Base-by-base conservation (phyloP, 2,888 invertebrate species). In the Glyphotaelius pellucidus region DNA sequence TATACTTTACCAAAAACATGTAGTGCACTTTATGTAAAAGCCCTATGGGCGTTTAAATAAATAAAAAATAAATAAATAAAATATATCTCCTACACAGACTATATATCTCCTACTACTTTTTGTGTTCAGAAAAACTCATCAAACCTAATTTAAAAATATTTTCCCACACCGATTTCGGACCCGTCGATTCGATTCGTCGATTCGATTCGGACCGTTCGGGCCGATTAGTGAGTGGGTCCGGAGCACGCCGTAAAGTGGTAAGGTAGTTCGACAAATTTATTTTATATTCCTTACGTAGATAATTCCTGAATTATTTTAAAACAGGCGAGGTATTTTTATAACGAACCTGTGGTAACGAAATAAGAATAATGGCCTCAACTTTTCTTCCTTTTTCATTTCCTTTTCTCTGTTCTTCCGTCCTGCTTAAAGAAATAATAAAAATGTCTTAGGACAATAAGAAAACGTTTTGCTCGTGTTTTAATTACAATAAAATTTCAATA, bases 401-500 rank as follows among this genome's bases (percentile, higher is more conserved):
- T 19, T 83, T 31, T 35, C 35, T 83, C 25, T 35, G 25, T 31
- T 35, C 35, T 35, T 83, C 83, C 30, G 7, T 25, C 35, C 31
- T 67, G 35, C 12, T 19, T 19, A 83, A 35, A 14, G n/a, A 35
- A 83, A 83, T 25, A 35, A 83, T 32, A 83, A 25, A 32, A 83
- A 83, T 32, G 9, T n/a, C 35, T 83, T 38, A 2, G 35, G 83
- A 83, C 83, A 83, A 83, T 67, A 83, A 19, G 83, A 83, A 83
- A 83, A 35, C 38, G 32, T 38, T 7, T 38, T 35, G 25, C 83
- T 38, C 25, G 42, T 86, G 47, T 42, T 86, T 86, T 86, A 86
- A 86, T 86, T 86, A 86, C 86, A 86, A 86, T 86, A 86, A 86
- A 38, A 86, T 86, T 86, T 86, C 86, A 86, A 86, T 86, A 86